Evolutionary conservation across 2,888 invertebrate genomes (phyloP).

Genomic region (Rutpela maculata): DNA sequence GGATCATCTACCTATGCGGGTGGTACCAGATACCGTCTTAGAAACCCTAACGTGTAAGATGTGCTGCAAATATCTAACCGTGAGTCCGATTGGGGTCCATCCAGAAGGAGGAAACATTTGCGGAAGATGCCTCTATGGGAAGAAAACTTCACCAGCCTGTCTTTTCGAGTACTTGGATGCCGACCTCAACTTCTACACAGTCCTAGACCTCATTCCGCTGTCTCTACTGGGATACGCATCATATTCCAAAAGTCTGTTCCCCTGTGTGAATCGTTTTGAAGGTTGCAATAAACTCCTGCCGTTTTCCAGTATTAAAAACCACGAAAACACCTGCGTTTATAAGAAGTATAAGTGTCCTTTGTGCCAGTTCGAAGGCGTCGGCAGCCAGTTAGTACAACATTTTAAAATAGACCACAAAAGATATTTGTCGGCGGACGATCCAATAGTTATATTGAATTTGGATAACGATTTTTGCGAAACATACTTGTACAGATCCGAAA

Average conservation of each 20-base stretch:
- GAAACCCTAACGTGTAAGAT: slow-evolving; percentile 47
- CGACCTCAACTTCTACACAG: slow-evolving; percentile 14
- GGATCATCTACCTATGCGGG: slow-evolving; percentile 7
- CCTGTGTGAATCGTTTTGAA: slow-evolving; percentile 54
- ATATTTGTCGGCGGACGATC: slow-evolving; percentile 35
- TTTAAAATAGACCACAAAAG: slow-evolving; percentile 45
- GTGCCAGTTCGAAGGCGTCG: slow-evolving; percentile 51
- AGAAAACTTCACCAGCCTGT: slow-evolving; percentile 17
- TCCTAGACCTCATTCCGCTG: slow-evolving; percentile 44
- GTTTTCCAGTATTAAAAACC: slow-evolving; percentile 40
- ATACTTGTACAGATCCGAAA: slow-evolving; percentile 30
- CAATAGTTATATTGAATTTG: slow-evolving; percentile 30
- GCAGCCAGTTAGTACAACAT: slow-evolving; percentile 52
- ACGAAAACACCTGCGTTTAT: slow-evolving; percentile 46
- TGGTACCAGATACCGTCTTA: slow-evolving; percentile 50
- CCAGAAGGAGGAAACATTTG: slow-evolving; percentile 52
- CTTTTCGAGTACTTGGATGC: slow-evolving; percentile 47
- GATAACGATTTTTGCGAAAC: slow-evolving; percentile 17
- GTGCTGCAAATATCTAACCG: slow-evolving; percentile 54
- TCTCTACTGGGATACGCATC: slow-evolving; percentile 47
- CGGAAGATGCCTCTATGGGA: slow-evolving; percentile 49
- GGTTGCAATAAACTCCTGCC: slow-evolving; percentile 48
- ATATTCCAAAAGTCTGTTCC: slow-evolving; percentile 44
- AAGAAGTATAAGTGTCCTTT: slow-evolving; percentile 42
- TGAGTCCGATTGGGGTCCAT: slow-evolving; percentile 50